Base-by-base conservation (phyloP, 2,888 invertebrate species). In the Hemithea aestivaria region DNA sequence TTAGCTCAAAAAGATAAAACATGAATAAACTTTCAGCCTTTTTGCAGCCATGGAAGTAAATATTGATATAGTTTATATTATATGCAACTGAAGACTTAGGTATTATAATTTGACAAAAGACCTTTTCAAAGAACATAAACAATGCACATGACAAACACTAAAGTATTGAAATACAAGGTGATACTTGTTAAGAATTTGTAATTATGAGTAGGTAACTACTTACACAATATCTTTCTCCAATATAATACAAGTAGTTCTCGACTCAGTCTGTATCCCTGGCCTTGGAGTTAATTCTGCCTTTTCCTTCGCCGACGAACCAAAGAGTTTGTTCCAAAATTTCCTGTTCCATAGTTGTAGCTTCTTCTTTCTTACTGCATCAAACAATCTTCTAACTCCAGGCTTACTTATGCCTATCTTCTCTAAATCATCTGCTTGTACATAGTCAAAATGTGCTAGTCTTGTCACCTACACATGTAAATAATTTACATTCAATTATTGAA, bases 351-450 rank as follows among this genome's bases (percentile, higher is more conserved):
- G 90, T 47, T 93, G 92, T 0, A 93, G 88, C 58, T 95, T 93
- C 70, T 92, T 92, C 79, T 96, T 97, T 59, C 96, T 95, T 1
- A 98, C 95, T 7, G 96, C 94, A 79, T 98, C 98, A 68, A 98
- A 84, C 7, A 99, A 85, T 36, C 98, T 89, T 21, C 98, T 89
- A 2, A 96, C 93, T 2, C 97, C 98, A 34, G 98, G 98, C 71
- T 95, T 96, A 30, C 97, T 96, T 67, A 99, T 90, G 1, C 98
- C 98, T 66, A 98, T 94, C 66, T 95, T 94, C 68, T 97, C 97
- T 65, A 99, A 88, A 80, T 99, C 98, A 56, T 97, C 97, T 0
- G 94, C 88, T 63, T 95, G 95, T n/a, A 99, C 98, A 90, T 95
- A 97, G 62, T 98, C 97, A 74, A 99, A 99, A 82, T 99, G 99